phyloP scores from a whole-genome alignment of 2,113 vertebrate genomes.

The Aptenodytes patagonicus region DNA sequence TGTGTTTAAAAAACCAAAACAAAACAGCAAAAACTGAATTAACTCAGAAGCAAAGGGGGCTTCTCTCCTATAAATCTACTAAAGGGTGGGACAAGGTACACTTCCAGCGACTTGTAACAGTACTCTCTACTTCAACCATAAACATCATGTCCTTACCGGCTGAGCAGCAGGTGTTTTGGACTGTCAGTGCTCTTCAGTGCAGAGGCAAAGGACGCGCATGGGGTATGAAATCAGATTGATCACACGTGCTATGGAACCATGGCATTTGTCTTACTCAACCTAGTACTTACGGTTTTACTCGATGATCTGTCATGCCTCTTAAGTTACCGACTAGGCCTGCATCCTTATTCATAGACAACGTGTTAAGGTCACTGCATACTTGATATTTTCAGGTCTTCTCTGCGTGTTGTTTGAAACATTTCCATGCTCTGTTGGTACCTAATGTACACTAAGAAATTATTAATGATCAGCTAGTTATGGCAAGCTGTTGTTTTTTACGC shows the following conservation, averaged over 20 bases:
- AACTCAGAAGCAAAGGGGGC: background rate
- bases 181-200: background rate
- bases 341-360: background rate
- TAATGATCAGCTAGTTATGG: background rate
- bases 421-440: background rate
- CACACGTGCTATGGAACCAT: background rate
- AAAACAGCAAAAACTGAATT: background rate
- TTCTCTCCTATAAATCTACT: background rate
- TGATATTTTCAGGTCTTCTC: background rate
- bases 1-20: background rate
- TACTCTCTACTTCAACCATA: background rate
- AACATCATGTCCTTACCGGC: background rate
- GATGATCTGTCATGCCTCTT: background rate
- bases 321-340: background rate
- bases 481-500: background rate
- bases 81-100: background rate
- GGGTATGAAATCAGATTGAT: background rate
- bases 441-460: background rate
- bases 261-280: background rate
- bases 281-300: background rate
- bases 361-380: background rate
- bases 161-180: background rate
- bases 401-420: background rate
- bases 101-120: background rate
- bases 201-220: rapidly evolving